Evolutionary conservation across 2,113 vertebrate species (phyloP).

Genomic region (Synchiropus splendidus): DNA sequence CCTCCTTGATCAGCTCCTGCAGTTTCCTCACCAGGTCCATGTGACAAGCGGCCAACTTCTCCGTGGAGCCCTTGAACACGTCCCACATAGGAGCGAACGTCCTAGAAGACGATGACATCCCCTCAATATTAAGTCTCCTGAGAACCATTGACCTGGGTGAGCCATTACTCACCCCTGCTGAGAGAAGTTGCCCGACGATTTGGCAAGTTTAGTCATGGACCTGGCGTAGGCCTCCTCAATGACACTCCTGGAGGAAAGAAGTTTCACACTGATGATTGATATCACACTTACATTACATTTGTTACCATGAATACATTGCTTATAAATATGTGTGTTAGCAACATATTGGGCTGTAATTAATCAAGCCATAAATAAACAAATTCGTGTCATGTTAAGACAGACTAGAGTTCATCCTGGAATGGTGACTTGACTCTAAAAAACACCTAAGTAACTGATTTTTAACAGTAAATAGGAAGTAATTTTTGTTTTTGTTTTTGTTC

Average conservation of each 20-base stretch:
- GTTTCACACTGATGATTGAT: background rate
- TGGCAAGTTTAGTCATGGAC: constrained; percentile 95
- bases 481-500: no score
- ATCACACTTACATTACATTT: background rate
- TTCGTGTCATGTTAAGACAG: no score
- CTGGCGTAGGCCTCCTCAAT: constrained; percentile 93
- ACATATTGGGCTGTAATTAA: no score
- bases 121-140: background rate
- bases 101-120: constrained; percentile 47
- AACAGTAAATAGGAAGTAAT: no score
- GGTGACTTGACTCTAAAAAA: no score
- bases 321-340: no score
- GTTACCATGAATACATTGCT: background rate
- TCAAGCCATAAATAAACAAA: no score
- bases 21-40: constrained; percentile 90
- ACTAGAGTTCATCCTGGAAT: no score
- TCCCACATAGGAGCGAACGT: constrained; percentile 96
- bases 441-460: no score
- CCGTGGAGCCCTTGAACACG: constrained; percentile 89
- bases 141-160: background rate
- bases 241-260: constrained; percentile 67
- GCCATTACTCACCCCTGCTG: constrained; percentile 81
- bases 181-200: constrained; percentile 89
- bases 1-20: constrained; percentile 94
- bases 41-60: constrained; percentile 89